These are phyloP conservation scores for Dromococcyx pavoninus DNA, from an alignment of 2,797 vertebrate genomes.

Conservation along the genomic window DNA sequence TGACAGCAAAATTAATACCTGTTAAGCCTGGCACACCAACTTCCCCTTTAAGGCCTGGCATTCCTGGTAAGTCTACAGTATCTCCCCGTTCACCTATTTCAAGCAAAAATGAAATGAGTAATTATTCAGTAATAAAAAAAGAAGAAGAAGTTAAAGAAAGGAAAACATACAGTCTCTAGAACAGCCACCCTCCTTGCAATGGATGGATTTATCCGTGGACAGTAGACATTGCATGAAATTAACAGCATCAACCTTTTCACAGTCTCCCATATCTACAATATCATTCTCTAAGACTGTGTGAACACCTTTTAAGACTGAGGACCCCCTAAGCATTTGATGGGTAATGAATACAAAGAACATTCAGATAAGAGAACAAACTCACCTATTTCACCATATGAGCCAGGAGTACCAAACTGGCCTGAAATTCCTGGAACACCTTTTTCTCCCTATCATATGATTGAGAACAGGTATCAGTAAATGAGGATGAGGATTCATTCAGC, in stretches of 20 bases:
- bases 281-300: not conserved
- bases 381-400: constrained; percentile 76
- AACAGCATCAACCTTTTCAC: not conserved
- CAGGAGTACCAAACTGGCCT: constrained; percentile 82
- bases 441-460: constrained; percentile 75
- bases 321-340: not conserved
- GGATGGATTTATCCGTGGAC: not conserved
- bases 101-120: not conserved
- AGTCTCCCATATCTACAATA: not conserved
- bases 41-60: constrained; percentile 85
- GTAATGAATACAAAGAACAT: not conserved
- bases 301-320: not conserved
- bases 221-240: not conserved
- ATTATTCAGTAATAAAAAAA: not conserved
- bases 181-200: not conserved
- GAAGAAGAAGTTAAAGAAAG: not conserved
- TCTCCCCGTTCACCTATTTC: constrained; percentile 73
- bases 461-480: constrained; percentile 1
- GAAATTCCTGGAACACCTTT: constrained; percentile 83
- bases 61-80: constrained; percentile 84
- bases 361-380: constrained; percentile 35
- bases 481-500: not conserved
- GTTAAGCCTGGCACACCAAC: constrained; percentile 77
- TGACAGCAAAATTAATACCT: constrained; percentile 74
- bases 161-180: not conserved